phyloP scores from a whole-genome alignment of 1,140 invertebrate genomes.

The Cotesia chilonis region DNA sequence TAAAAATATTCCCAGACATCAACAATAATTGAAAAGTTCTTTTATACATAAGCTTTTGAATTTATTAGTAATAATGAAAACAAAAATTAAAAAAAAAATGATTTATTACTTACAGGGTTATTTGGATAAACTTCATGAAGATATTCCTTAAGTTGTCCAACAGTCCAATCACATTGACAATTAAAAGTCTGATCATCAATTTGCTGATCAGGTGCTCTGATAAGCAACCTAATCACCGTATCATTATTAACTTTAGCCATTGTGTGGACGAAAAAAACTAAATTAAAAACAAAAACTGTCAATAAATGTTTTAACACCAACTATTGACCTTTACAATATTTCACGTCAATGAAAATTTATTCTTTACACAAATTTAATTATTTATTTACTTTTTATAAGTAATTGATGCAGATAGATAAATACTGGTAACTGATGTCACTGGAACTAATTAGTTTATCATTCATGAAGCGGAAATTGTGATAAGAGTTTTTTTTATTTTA shows the following conservation, averaged over 20 bases:
- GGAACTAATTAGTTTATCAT: too few relatives aligned
- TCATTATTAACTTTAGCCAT: conserved; percentile 9
- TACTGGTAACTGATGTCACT: background rate
- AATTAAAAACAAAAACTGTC: background rate
- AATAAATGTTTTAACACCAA: background rate
- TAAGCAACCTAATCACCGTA: conserved; percentile 75
- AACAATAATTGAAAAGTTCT: background rate
- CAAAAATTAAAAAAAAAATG: background rate
- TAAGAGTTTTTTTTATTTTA: too few relatives aligned
- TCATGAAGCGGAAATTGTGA: too few relatives aligned
- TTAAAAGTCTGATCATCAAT: conserved; percentile 86
- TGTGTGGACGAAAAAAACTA: background rate
- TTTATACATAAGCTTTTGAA: too few relatives aligned
- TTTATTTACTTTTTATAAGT: background rate
- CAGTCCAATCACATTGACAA: conserved; percentile 85
- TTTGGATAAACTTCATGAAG: conserved; percentile 85
- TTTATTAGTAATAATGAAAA: background rate
- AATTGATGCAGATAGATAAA: background rate
- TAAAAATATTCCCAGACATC: too few relatives aligned
- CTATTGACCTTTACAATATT: background rate
- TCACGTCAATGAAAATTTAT: background rate
- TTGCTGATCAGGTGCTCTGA: conserved; percentile 89
- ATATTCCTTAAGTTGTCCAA: conserved; percentile 83
- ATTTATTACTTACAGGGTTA: conserved; percentile 79
- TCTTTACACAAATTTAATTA: too few relatives aligned